These are phyloP conservation scores for Steinernema scapterisci DNA, from an alignment of 2,888 invertebrate genomes.

Conservation along the genomic window DNA sequence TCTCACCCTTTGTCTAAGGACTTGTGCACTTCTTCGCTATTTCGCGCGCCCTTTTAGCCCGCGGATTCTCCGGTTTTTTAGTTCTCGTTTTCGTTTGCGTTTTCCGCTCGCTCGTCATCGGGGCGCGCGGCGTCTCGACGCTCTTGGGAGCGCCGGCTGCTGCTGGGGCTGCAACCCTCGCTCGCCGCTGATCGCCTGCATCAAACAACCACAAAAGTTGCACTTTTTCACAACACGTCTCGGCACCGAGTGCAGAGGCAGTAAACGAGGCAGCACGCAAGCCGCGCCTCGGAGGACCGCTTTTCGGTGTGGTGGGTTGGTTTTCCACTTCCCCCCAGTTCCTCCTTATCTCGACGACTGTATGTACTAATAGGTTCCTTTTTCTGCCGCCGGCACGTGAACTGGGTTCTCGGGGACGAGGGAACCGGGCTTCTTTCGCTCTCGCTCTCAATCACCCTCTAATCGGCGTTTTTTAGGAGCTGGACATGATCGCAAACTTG, in stretches of 20 bases:
- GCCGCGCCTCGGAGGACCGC: not conserved
- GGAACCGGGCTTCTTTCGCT: too few relatives aligned
- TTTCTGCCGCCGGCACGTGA: not conserved
- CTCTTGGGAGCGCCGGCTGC: not conserved
- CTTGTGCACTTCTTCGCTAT: not conserved
- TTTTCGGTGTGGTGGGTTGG: not conserved
- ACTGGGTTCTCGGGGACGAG: too few relatives aligned
- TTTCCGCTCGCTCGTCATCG: not conserved
- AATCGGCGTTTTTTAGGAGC: slow-evolving; percentile 35
- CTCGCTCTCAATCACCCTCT: too few relatives aligned
- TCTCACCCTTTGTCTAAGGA: slow-evolving; percentile 1
- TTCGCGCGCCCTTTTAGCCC: too few relatives aligned
- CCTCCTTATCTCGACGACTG: not conserved
- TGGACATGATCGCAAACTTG: slow-evolving; percentile 44
- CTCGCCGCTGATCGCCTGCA: not conserved
- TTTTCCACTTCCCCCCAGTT: not conserved
- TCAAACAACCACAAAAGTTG: slow-evolving; percentile 25
- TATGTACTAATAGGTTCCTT: not conserved
- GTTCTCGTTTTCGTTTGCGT: not conserved
- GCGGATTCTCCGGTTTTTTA: too few relatives aligned
- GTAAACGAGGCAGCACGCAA: not conserved
- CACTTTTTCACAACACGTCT: slow-evolving; percentile 28
- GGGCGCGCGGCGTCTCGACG: not conserved
- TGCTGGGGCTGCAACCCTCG: not conserved
- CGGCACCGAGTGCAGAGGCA: slow-evolving; percentile 27